Base-by-base conservation (phyloP, 2,113 vertebrate species). In the Saimiri boliviensis region DNA sequence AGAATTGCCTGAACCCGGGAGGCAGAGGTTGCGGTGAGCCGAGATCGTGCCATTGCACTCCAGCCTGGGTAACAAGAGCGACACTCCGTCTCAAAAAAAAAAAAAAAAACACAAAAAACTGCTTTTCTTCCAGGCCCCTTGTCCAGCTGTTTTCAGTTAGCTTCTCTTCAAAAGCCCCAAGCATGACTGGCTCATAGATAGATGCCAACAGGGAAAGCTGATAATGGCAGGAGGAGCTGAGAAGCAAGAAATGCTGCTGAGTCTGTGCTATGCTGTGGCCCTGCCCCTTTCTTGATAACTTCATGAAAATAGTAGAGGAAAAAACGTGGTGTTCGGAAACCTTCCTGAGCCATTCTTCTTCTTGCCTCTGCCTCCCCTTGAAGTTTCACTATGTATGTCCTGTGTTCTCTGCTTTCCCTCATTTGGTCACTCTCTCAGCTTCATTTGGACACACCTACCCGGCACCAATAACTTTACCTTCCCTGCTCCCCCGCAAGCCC, bases 81-180 rank as follows among this genome's bases (percentile, higher is more conserved):
- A n/a, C n/a, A n/a, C n/a, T n/a, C n/a, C n/a, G n/a, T n/a, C n/a
- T n/a, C n/a, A n/a, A n/a, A n/a, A n/a, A n/a, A n/a, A n/a, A n/a
- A n/a, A n/a, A n/a, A n/a, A n/a, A n/a, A n/a, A n/a, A n/a, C n/a
- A n/a, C n/a, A n/a, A n/a, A n/a, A n/a, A 87, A 23, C 17, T 19
- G 40, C 27, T 37, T 45, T 71, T 74, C 32, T 35, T 54, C 7
- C 70, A 49, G 54, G 47, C 19, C 40, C 21, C 11, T 80, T 19
- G 32, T 56, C 68, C 40, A 30, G 81, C 58, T 58, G n/a, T 56
- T 27, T 76, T 60, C 68, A 32, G 30, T 40, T 66, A 37, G 30
- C 52, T 93, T 91, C 49, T 79, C 73, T 42, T 49, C 63, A 49
- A 45, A 91, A 82, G 84, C 32, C 35, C 13, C 23, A 54, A n/a